Evolutionary conservation across 2,797 vertebrate species (phyloP).

Genomic region (Lagorchestes hirsutus): DNA sequence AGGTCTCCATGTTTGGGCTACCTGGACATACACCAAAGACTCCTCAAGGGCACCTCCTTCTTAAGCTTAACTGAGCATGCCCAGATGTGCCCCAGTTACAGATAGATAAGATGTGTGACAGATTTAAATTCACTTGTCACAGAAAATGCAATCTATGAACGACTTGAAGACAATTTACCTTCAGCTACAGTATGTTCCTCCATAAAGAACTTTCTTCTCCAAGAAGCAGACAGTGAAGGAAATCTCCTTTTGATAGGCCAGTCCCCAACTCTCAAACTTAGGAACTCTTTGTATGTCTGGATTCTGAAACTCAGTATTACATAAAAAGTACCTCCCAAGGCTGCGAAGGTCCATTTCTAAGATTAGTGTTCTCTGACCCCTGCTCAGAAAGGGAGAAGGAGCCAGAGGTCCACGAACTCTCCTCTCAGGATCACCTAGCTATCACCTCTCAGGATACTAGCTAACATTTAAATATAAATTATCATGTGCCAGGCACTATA

Average conservation of each 20-base stretch:
- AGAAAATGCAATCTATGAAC: not conserved
- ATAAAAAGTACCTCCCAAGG: not conserved
- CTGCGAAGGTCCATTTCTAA: not conserved
- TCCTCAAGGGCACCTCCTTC: not conserved
- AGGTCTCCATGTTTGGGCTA: not conserved
- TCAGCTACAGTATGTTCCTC: not conserved
- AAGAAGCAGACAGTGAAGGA: not conserved
- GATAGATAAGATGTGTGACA: not conserved
- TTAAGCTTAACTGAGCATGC: not conserved
- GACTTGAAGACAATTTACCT: not conserved
- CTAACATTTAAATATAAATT: not conserved
- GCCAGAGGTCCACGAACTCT: not conserved
- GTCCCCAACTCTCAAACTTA: not conserved
- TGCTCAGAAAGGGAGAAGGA: not conserved
- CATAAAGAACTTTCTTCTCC: not conserved
- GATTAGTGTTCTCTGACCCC: not conserved
- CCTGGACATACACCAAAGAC: not conserved
- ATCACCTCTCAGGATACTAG: not conserved
- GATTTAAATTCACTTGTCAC: not conserved
- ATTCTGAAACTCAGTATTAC: not conserved
- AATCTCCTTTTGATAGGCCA: not conserved
- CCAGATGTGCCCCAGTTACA: not conserved
- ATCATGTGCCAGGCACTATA: not conserved
- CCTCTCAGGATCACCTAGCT: not conserved
- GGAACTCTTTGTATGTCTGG: not conserved